These are phyloP conservation scores for Enteromius thamalakanensis DNA, from an alignment of 2,797 vertebrate genomes.

Conservation along the genomic window DNA sequence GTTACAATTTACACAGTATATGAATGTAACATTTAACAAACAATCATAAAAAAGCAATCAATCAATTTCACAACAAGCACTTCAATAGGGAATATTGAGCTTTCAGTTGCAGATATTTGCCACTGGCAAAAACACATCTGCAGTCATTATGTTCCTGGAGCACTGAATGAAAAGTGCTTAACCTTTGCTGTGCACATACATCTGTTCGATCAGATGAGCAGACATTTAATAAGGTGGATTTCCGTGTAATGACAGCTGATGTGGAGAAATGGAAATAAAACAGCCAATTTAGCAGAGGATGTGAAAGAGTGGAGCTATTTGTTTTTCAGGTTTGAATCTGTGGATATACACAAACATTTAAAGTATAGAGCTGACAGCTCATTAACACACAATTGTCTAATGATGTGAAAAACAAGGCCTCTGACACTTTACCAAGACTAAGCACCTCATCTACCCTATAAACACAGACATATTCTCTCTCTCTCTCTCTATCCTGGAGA, in stretches of 20 bases:
- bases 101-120: slow-evolving; percentile 46
- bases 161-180: slow-evolving; percentile 57
- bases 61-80: slow-evolving; percentile 8
- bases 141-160: slow-evolving; percentile 61
- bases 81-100: slow-evolving; percentile 38
- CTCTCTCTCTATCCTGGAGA: slow-evolving; percentile 60
- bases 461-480: slow-evolving; percentile 40
- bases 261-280: slow-evolving; percentile 23
- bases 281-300: slow-evolving; percentile 16
- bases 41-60: neutral
- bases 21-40: neutral
- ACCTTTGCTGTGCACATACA: slow-evolving; percentile 53
- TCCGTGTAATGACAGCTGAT: slow-evolving; percentile 47
- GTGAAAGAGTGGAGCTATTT: neutral
- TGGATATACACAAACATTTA: slow-evolving; percentile 6
- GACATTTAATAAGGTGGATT: slow-evolving; percentile 43
- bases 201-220: slow-evolving; percentile 58
- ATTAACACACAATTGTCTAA: slow-evolving; percentile 74
- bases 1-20: neutral
- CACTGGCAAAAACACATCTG: slow-evolving; percentile 53
- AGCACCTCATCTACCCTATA: slow-evolving; percentile 54
- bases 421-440: slow-evolving; percentile 48
- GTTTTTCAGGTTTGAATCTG: neutral
- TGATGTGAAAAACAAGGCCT: slow-evolving; percentile 69
- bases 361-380: slow-evolving; percentile 69